A percentile compares a stretch with the other conserved stretches of the same genome.
phyloP scores from a whole-genome alignment of 2,113 vertebrate genomes.

The Rynchops niger region DNA sequence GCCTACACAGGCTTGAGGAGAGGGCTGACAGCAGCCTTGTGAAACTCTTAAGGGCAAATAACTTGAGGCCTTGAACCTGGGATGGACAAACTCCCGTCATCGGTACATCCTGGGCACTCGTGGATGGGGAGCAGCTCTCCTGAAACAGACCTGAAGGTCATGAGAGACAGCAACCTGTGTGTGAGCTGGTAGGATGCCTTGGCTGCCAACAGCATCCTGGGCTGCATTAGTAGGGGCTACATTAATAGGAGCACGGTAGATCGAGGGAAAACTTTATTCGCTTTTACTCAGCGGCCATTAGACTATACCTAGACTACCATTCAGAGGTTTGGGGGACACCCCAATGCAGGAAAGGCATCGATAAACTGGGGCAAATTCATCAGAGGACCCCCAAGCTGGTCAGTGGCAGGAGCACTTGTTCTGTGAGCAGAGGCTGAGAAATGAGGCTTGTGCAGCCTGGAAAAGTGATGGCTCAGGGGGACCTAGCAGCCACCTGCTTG shows the following conservation, averaged over 20 bases:
- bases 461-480: neutral
- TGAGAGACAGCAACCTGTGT: neutral
- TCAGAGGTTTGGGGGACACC: neutral
- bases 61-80: neutral
- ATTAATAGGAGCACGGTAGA: neutral
- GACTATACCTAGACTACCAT: neutral
- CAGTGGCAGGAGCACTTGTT: neutral
- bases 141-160: neutral
- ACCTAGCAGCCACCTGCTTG: neutral
- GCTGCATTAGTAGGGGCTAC: neutral
- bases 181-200: neutral
- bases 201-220: neutral
- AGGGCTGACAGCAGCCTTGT: neutral
- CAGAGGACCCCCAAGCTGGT: neutral
- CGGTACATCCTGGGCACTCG: rapidly evolving
- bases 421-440: neutral
- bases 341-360: neutral
- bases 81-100: neutral
- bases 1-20: neutral
- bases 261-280: rapidly evolving
- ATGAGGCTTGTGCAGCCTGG: neutral
- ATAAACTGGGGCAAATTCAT: neutral
- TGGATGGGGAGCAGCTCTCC: neutral
- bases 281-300: neutral
- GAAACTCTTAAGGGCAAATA: neutral